Base-by-base conservation (phyloP, 2,888 invertebrate species). In the Scaptomyza tumidula region DNA sequence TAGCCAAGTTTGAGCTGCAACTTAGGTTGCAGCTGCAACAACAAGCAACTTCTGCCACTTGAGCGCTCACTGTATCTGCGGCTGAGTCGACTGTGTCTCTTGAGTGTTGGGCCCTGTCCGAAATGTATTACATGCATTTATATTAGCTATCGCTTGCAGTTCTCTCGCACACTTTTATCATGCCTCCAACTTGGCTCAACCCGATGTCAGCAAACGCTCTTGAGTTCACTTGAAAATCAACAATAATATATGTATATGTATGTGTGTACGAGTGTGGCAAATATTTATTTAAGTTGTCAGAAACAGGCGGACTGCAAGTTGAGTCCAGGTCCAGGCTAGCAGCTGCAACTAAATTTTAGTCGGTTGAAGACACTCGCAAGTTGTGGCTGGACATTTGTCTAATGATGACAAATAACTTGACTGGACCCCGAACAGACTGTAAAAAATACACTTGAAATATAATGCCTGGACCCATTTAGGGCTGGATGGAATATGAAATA, bases 51-150 rank as follows among this genome's bases (percentile, higher is more conserved):
- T 56, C 24, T 57, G 71, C 62, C 74, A 76, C 77, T 76, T 59
- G 66, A 66, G 68, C 52, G 46, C 27, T 46, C 44, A 45, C 49
- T 29, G 58, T 41, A 39, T 46, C 44, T 59, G 59, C 45, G 45
- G n/a, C 29, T 37, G 14, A 27, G 54, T 43, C 75, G 48, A 14
- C 27, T 24, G 46, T 45, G 43, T 37, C 24, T 19, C 52, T 69
- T 41, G 44, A 83, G 86, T 69, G 64, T 50, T 67, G 59, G 58
- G 44, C 37, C 43, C 59, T 49, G 68, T 45, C 55, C 53, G 37
- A 63, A 84, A 83, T 81, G 77, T 63, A 80, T 86, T 76, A 66
- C 73, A 65, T 66, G 67, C 83, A 83, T 82, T 87, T 86, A 71
- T 83, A 86, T 86, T 82, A 74, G 88, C 80, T 48, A 74, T 73